Conservation (phyloP, 2,113 vertebrate species). For the Hippolais icterina region DNA sequence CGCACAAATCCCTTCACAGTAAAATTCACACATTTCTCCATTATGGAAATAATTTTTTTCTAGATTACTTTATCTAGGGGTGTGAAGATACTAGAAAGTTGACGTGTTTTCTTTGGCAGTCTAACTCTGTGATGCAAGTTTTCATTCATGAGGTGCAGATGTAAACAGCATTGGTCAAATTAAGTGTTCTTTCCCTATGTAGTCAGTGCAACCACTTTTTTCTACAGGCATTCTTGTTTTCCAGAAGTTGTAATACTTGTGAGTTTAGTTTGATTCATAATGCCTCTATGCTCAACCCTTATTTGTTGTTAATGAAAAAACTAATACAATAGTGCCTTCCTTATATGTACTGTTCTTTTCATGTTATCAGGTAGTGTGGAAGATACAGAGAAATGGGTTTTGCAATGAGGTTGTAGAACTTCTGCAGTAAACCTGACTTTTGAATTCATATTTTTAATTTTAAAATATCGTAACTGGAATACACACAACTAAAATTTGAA, state of each 20-base stretch:
- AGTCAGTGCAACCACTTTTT: not conserved
- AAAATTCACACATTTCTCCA: not conserved
- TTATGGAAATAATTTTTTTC: not conserved
- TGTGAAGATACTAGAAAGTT: not conserved
- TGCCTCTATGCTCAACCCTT: not conserved
- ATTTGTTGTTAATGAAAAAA: not conserved
- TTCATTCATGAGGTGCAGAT: not conserved
- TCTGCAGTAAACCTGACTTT: not conserved
- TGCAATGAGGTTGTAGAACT: not conserved
- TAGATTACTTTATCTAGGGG: not conserved
- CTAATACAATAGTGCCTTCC: not conserved
- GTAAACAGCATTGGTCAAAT: not conserved
- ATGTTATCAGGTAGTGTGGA: not conserved
- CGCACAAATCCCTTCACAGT: not conserved
- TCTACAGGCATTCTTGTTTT: not conserved
- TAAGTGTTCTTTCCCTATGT: not conserved
- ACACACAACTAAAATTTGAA: not conserved
- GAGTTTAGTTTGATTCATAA: not conserved
- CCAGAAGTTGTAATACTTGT: not conserved
- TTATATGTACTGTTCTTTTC: not conserved
- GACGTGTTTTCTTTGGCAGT: not conserved
- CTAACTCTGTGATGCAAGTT: not conserved
- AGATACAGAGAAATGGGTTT: not conserved
- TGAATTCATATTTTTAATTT: not conserved
- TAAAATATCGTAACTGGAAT: not conserved